A percentile compares a stretch with the other conserved stretches of the same genome.
phyloP scores from a whole-genome alignment of 2,113 vertebrate genomes.

The Oncorhynchus gorbuscha region DNA sequence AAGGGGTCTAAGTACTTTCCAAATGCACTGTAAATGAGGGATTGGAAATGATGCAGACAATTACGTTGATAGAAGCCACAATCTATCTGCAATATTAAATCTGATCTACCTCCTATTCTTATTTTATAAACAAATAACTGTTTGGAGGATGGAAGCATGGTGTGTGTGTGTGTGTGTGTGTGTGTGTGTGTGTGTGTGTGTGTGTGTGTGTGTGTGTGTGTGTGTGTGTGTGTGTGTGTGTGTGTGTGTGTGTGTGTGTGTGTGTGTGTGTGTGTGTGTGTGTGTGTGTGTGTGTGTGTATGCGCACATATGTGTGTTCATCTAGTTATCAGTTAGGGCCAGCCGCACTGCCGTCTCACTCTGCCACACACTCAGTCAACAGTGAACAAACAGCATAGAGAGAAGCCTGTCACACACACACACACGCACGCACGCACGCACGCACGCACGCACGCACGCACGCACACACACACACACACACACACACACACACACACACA shows the following conservation, averaged over 20 bases:
- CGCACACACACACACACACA: background rate
- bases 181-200: background rate
- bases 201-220: too few species aligned
- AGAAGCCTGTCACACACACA: slow-evolving; percentile 30
- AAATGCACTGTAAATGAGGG: too few species aligned
- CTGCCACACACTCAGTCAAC: slow-evolving; percentile 70
- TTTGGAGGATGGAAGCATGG: slow-evolving; percentile 24
- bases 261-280: background rate
- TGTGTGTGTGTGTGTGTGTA: too few species aligned
- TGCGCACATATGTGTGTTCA: too few species aligned
- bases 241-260: too few species aligned
- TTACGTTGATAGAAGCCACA: too few species aligned
- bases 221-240: background rate
- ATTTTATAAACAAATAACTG: slow-evolving; percentile 66
- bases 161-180: slow-evolving; percentile 11
- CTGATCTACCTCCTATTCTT: slow-evolving; percentile 33
- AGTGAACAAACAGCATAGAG: slow-evolving; percentile 58
- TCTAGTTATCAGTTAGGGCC: slow-evolving; percentile 72
- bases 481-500: slow-evolving; percentile 2
- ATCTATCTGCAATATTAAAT: too few species aligned
- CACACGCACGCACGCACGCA: slow-evolving; percentile 2
- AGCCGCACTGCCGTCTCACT: slow-evolving; percentile 69
- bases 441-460: background rate
- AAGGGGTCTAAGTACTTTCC: too few species aligned
- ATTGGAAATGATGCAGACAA: too few species aligned